A percentile compares a stretch with the other conserved stretches of the same genome.
Conservation (phyloP, 1,140 invertebrate species). For the Plectus sambesii region DNA sequence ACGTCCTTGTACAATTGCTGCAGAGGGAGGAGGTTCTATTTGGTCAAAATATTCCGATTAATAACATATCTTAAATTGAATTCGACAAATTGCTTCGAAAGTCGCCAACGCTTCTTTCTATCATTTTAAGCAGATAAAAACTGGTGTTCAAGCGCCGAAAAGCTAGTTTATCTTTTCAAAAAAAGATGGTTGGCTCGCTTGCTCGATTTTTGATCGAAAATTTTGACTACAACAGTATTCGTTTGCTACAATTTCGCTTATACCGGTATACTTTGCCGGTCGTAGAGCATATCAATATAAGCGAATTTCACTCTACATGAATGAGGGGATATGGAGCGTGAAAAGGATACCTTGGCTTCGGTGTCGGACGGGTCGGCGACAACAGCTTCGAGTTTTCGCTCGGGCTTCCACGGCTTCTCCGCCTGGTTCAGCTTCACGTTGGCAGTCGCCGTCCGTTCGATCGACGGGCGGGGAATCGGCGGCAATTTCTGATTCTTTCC, state of each 20-base stretch:
- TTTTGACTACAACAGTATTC: too few species aligned
- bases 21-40: conserved; percentile 18
- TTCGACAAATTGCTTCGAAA: conserved; percentile 6
- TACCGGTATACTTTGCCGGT: too few species aligned
- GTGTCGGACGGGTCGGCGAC: conserved; percentile 21
- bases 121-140: too few species aligned
- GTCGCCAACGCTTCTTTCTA: conserved; percentile 24
- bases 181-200: too few species aligned
- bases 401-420: conserved; percentile 28
- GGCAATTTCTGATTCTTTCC: conserved; percentile 13
- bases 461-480: not conserved
- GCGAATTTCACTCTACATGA: too few species aligned
- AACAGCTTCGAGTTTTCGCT: not conserved
- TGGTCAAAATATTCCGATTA: conserved; percentile 16
- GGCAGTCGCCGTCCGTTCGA: conserved; percentile 4
- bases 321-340: too few species aligned
- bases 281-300: too few species aligned
- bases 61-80: not conserved
- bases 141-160: too few species aligned
- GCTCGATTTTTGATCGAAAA: too few species aligned
- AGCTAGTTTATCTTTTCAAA: too few species aligned
- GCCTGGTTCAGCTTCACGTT: conserved; percentile 11
- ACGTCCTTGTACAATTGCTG: conserved; percentile 25
- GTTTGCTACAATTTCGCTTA: too few species aligned
- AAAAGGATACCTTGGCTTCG: too few species aligned